Percentiles rank a stretch among this genome's conserved stretches.
These are phyloP conservation scores for Threskiornis aethiopicus DNA, from an alignment of 2,797 vertebrate species.

Conservation along the genomic window DNA sequence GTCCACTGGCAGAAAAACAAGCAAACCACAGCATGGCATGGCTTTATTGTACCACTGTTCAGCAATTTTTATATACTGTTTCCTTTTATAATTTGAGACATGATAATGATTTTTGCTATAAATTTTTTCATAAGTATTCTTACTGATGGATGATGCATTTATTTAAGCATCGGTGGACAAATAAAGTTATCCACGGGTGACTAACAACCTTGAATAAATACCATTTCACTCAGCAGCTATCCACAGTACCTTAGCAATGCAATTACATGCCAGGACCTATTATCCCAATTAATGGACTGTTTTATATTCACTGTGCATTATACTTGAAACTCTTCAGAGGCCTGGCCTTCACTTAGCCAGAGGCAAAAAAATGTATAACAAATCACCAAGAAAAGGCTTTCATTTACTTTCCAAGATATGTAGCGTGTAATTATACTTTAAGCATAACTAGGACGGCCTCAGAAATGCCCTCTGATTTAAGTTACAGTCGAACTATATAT, in stretches of 20 bases:
- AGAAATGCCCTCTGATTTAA: slow-evolving; percentile 74
- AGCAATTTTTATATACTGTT: slow-evolving; percentile 78
- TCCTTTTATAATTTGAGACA: slow-evolving; percentile 77
- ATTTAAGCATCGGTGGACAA: slow-evolving; percentile 81
- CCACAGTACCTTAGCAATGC: slow-evolving; percentile 82
- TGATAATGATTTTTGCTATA: slow-evolving; percentile 78
- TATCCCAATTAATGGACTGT: slow-evolving; percentile 88
- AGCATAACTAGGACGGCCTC: slow-evolving; percentile 60
- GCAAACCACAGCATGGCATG: not conserved
- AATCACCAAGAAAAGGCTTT: slow-evolving; percentile 76
- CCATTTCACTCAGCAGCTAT: slow-evolving; percentile 76
- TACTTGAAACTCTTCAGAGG: slow-evolving; percentile 77
- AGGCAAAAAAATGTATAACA: slow-evolving; percentile 76
- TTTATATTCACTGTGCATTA: slow-evolving; percentile 83
- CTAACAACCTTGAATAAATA: slow-evolving; percentile 86
- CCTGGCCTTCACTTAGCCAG: slow-evolving; percentile 73
- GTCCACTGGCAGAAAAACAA: slow-evolving; percentile 37
- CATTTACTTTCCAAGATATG: slow-evolving; percentile 77
- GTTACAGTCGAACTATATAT: slow-evolving; percentile 58
- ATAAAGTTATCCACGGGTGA: slow-evolving; percentile 85
- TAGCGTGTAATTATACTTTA: slow-evolving; percentile 76
- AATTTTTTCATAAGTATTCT: slow-evolving; percentile 77
- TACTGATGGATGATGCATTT: slow-evolving; percentile 75
- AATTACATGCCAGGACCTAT: slow-evolving; percentile 86
- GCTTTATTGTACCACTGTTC: slow-evolving; percentile 65